phyloP scores from a whole-genome alignment of 2,113 vertebrate species.

The Poeciliopsis prolifica region DNA sequence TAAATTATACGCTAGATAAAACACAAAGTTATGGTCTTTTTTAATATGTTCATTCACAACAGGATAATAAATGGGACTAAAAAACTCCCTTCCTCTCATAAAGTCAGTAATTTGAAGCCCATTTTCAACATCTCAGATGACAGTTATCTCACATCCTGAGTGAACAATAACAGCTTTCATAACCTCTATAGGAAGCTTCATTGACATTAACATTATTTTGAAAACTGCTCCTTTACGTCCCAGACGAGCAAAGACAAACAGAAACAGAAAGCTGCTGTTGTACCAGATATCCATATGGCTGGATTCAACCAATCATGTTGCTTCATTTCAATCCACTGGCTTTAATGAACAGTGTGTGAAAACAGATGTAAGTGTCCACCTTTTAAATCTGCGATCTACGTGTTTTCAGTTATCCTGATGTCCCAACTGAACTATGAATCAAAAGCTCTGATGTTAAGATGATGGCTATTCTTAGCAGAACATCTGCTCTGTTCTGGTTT shows the following conservation, averaged over 20 bases:
- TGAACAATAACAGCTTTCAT: constrained; percentile 23
- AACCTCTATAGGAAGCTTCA: not conserved
- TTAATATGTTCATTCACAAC: not conserved
- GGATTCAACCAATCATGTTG: not conserved
- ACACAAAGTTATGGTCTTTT: no score
- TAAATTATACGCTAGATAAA: not conserved
- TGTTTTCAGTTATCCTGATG: no score
- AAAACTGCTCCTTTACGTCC: not conserved
- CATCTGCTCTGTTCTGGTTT: no score
- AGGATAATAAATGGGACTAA: not conserved
- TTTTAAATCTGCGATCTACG: not conserved
- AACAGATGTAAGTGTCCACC: not conserved
- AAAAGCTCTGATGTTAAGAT: not conserved
- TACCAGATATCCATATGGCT: not conserved
- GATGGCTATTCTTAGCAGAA: no score
- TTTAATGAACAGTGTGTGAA: no score
- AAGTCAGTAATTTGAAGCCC: not conserved
- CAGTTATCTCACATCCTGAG: constrained; percentile 12
- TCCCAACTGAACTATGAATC: not conserved
- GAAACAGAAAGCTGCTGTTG: not conserved
- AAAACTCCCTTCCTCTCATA: not conserved
- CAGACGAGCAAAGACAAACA: not conserved
- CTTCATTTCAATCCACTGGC: not conserved
- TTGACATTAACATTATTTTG: not conserved
- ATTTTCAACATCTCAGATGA: constrained; percentile 10